These are phyloP conservation scores for Dromococcyx pavoninus DNA, from an alignment of 2,797 vertebrate species.

Conservation along the genomic window DNA sequence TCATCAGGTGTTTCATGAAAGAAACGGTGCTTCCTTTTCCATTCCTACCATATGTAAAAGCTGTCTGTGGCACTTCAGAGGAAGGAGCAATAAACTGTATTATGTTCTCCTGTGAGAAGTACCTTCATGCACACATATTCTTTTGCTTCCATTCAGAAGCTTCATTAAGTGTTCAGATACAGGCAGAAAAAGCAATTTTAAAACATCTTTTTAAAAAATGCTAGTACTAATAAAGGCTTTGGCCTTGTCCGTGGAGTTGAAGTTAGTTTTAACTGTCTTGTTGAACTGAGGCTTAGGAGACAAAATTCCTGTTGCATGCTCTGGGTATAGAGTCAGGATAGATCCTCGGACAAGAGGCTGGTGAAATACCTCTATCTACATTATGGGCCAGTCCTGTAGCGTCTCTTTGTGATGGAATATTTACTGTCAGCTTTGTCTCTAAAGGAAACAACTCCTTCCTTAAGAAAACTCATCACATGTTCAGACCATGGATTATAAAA, in stretches of 20 bases:
- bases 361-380: neutral
- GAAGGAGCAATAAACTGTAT: neutral
- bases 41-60: neutral
- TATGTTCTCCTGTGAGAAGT: neutral
- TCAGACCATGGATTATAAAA: neutral
- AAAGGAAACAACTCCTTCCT: neutral
- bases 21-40: neutral
- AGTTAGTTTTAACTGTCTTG: neutral
- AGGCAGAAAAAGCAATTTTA: neutral
- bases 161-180: neutral
- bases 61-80: neutral
- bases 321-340: neutral
- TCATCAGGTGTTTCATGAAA: neutral
- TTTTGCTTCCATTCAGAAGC: neutral
- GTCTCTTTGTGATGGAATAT: neutral
- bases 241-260: neutral
- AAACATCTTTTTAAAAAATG: accelerated
- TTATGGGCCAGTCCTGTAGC: neutral
- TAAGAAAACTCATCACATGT: neutral
- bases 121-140: neutral
- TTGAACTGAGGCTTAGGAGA: neutral
- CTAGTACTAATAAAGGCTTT: neutral
- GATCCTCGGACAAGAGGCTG: neutral
- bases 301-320: neutral
- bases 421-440: neutral